phyloP scores from a whole-genome alignment of 2,888 invertebrate genomes.

The Nomada flava region DNA sequence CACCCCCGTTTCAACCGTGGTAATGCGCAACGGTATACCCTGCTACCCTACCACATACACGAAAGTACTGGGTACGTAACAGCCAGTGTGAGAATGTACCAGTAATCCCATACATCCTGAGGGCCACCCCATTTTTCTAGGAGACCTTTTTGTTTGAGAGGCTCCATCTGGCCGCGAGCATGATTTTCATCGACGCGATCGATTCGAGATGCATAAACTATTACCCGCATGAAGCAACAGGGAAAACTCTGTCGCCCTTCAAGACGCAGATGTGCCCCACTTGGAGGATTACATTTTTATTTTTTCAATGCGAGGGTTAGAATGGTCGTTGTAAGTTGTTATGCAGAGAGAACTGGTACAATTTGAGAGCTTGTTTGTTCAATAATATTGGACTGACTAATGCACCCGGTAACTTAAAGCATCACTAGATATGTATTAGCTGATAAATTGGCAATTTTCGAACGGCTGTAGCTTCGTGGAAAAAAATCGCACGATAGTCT shows the following conservation, averaged over 20 bases:
- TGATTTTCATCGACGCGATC: conserved; percentile 58
- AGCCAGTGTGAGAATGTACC: conserved; percentile 50
- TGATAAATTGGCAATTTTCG: too few species aligned
- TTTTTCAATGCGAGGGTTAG: background rate
- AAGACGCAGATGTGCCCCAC: conserved; percentile 39
- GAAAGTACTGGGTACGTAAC: conserved; percentile 8
- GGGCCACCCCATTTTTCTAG: conserved; percentile 50
- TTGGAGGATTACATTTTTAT: conserved; percentile 1
- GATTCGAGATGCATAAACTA: conserved; percentile 54
- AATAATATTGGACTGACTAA: background rate
- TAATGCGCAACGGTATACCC: conserved; percentile 60
- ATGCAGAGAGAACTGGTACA: conserved; percentile 3
- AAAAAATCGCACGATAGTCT: too few species aligned
- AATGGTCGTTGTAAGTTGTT: background rate
- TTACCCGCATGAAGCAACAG: conserved; percentile 59
- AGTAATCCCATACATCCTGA: conserved; percentile 42
- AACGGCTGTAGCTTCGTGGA: too few species aligned
- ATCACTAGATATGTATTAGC: too few species aligned
- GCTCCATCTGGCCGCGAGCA: conserved; percentile 45
- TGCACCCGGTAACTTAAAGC: too few species aligned
- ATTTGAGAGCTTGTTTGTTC: background rate
- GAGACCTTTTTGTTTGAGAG: conserved; percentile 42
- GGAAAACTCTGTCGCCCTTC: conserved; percentile 21
- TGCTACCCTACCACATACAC: conserved; percentile 43
- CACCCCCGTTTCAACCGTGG: conserved; percentile 67